Conservation (phyloP, 2,797 vertebrate species). For the Pantherophis alleghaniensis region DNA sequence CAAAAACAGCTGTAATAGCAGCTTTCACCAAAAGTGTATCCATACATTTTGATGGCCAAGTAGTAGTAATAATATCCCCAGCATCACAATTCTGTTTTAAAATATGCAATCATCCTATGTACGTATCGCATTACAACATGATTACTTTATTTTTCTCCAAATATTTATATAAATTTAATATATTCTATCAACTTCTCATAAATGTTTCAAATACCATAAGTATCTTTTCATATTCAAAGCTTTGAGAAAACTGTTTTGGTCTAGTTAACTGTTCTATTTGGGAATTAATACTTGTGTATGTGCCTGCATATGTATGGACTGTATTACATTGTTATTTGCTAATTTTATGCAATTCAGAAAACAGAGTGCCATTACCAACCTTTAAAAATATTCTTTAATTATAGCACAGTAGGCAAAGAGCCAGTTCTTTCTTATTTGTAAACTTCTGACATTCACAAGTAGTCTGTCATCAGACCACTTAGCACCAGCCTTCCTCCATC, state of each 20-base stretch:
- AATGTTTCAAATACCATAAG: not conserved
- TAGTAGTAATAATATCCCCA: not conserved
- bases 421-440: slow-evolving; percentile 9
- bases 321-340: not conserved
- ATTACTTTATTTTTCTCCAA: not conserved
- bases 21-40: not conserved
- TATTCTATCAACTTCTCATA: not conserved
- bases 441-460: slow-evolving; percentile 18
- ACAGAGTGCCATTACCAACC: not conserved
- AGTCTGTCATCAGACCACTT: slow-evolving; percentile 11
- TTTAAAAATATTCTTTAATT: not conserved
- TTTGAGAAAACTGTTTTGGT: not conserved
- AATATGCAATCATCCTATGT: not conserved
- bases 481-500: not conserved
- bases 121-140: not conserved
- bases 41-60: not conserved
- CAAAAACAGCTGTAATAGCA: not conserved
- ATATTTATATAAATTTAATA: not conserved
- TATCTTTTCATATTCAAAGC: not conserved
- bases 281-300: not conserved
- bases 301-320: not conserved
- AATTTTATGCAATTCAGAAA: not conserved
- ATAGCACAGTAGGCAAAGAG: not conserved
- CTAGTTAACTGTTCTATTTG: not conserved
- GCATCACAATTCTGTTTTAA: not conserved